Evolutionary conservation across 1,140 invertebrate genomes (phyloP).

Genomic region (Eciton burchellii): DNA sequence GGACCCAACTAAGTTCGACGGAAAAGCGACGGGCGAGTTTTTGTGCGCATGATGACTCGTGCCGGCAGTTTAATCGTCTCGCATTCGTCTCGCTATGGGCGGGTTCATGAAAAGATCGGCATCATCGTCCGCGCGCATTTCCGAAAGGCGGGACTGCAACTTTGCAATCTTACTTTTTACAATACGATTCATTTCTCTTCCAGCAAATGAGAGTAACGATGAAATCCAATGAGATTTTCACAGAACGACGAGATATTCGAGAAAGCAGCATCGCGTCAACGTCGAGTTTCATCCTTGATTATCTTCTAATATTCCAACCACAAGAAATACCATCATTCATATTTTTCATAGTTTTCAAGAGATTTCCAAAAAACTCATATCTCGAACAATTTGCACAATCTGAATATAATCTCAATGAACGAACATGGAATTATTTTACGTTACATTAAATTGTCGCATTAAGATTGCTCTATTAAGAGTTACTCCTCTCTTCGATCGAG

Average conservation of each 20-base stretch:
- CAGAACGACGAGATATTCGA: too few relatives aligned
- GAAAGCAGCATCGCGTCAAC: background rate
- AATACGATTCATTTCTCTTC: constrained; percentile 3
- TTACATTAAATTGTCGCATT: too few relatives aligned
- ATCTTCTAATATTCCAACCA: background rate
- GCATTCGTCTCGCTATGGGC: constrained; percentile 63
- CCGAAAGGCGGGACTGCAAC: background rate
- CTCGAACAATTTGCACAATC: too few relatives aligned
- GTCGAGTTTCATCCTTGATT: background rate
- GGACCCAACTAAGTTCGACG: constrained; percentile 3
- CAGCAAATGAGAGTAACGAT: background rate
- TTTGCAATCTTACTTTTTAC: constrained; percentile 8
- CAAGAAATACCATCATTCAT: background rate
- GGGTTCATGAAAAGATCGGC: constrained; percentile 64
- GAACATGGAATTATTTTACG: too few relatives aligned
- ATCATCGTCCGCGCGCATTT: constrained; percentile 44
- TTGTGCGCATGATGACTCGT: constrained; percentile 56
- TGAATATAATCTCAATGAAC: too few relatives aligned
- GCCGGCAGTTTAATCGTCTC: constrained; percentile 63
- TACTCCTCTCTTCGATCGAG: too few relatives aligned
- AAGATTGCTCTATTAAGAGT: too few relatives aligned
- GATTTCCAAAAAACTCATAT: too few relatives aligned
- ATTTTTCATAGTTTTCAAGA: background rate
- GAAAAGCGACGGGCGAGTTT: constrained; percentile 15
- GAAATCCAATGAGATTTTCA: constrained; percentile 3